Base-by-base conservation (phyloP, 2,113 vertebrate genomes). In the Psittacula cyanocephala region DNA sequence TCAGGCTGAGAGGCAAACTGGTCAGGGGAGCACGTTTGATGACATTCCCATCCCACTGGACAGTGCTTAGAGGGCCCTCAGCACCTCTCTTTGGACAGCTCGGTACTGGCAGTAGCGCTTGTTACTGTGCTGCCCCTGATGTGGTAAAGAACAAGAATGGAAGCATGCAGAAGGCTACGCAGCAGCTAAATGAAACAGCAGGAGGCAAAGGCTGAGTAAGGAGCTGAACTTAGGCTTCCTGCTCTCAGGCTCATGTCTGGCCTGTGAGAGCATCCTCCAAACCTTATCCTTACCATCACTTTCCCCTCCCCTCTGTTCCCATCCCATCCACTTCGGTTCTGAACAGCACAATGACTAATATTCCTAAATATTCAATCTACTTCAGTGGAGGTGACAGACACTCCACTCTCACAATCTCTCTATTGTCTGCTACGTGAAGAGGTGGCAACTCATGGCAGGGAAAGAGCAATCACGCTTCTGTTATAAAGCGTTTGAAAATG, bases 341-440 rank as follows among this genome's bases (percentile, higher is more conserved):
- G n/a, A 84, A 23, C 24, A 37, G 60, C 60, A 57, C 41, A 15
- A 9, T 37, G 53, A 69, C 18, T 31, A 20, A 8, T 25, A 44
- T 24, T 68, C 76, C 47, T 7, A 41, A 64, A 17, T 28, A 62
- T 10, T 46, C 52, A 3, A 0, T 18, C 52, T 46, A 8, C 18
- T 64, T 33, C 39, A 57, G 0, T 2, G 31, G 72, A 63, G 35
- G n/a, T 23, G 37, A 24, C 67, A 43, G 27, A 17, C 41, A 37
- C 39, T 62, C 18, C 20, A 9, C 47, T 50, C 52, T 39, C 23
- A 2, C 33, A 5, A n/a, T 50, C 24, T 25, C 23, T 13, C 20
- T 11, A 13, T 13, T 19, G 35, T n/a, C 23, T 14, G 18, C 6
- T 9, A 33, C 0, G 4, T 3, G 4, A 41, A 31, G 43, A 72